These are phyloP conservation scores for Tachina fera DNA, from an alignment of 2,888 invertebrate species.

Conservation along the genomic window DNA sequence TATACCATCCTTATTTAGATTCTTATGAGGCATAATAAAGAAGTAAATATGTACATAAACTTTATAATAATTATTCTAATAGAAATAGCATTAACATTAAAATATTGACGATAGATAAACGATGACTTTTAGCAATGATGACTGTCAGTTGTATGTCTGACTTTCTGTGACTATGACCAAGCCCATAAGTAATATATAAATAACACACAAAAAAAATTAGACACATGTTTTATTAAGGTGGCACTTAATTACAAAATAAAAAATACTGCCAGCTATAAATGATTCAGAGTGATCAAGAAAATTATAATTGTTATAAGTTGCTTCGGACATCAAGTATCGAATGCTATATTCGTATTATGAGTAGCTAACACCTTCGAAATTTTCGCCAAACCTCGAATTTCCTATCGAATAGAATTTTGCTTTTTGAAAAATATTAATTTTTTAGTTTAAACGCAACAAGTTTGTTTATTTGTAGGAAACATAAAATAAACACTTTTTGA, in stretches of 20 bases:
- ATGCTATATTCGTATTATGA: too few species aligned
- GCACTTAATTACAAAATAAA: not conserved
- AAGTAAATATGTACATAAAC: not conserved
- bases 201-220: not conserved
- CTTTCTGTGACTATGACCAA: conserved; percentile 38
- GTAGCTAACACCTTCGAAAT: too few species aligned
- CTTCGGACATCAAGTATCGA: too few species aligned
- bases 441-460: too few species aligned
- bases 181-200: conserved; percentile 15
- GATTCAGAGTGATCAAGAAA: too few species aligned
- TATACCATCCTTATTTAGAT: not conserved
- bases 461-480: too few species aligned
- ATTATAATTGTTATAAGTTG: too few species aligned
- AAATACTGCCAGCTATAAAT: too few species aligned
- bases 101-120: conserved; percentile 43
- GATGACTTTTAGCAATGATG: conserved; percentile 44
- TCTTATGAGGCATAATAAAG: not conserved
- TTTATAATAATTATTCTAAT: conserved; percentile 1
- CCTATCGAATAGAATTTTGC: too few species aligned
- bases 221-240: conserved; percentile 21
- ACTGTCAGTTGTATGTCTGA: conserved; percentile 26
- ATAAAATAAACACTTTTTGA: too few species aligned
- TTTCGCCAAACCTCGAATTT: too few species aligned
- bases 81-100: conserved; percentile 28
- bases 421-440: too few species aligned